Evolutionary conservation across 2,113 vertebrate genomes (phyloP).

Genomic region (Megaceryle torquata): DNA sequence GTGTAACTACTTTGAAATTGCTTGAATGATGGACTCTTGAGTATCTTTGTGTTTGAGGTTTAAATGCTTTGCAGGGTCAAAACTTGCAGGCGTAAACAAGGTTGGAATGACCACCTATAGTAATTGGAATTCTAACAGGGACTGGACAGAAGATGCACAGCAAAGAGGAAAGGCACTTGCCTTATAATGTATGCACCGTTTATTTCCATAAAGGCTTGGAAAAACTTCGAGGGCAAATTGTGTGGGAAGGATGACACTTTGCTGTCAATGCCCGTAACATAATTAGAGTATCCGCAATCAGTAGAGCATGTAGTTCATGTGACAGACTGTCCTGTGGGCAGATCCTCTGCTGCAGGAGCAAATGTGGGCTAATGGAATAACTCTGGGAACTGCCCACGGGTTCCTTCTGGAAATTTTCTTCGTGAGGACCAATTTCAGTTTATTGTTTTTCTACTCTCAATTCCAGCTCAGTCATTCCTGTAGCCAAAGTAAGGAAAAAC

Average conservation of each 20-base stretch:
- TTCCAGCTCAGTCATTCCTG: not conserved
- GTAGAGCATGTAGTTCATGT: constrained; percentile 32
- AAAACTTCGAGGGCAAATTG: not conserved
- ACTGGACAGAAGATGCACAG: not conserved
- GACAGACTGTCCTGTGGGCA: constrained; percentile 36
- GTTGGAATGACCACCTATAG: not conserved
- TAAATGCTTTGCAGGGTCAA: not conserved
- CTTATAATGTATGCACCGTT: not conserved
- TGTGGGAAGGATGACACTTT: not conserved
- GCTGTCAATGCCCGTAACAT: constrained; percentile 9
- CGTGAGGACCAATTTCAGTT: not conserved
- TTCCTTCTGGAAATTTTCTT: constrained; percentile 1
- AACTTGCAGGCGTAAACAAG: not conserved
- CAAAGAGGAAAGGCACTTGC: not conserved
- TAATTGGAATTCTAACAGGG: not conserved
- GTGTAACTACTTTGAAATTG: not conserved
- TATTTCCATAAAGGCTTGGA: constrained; percentile 36
- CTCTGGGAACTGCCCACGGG: not conserved
- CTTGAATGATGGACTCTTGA: not conserved
- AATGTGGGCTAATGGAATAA: constrained; percentile 34
- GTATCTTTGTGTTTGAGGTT: not conserved
- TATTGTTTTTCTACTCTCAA: not conserved
- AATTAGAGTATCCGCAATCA: constrained; percentile 28
- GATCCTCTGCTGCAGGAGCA: not conserved
- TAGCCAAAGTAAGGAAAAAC: not conserved